A percentile compares a stretch with the other conserved stretches of the same genome.
Evolutionary conservation across 2,888 invertebrate species (phyloP).

Genomic region (Coronaproctus castanopsis): DNA sequence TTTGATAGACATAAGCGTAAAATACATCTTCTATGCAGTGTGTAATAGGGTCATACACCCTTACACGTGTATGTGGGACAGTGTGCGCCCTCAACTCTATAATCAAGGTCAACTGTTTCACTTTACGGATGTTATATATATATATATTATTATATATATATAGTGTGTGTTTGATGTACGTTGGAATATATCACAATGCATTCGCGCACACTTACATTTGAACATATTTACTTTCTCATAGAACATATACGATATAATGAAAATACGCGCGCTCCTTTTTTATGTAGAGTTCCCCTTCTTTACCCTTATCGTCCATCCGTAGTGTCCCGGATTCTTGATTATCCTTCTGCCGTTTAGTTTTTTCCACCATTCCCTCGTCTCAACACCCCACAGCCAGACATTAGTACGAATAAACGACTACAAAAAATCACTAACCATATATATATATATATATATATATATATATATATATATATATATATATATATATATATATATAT

Average conservation of each 20-base stretch:
- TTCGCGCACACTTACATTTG: no score
- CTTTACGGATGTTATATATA: no score
- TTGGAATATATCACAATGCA: no score
- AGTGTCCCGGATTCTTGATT: not conserved
- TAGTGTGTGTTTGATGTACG: no score
- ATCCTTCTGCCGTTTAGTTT: not conserved
- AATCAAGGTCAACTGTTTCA: not conserved
- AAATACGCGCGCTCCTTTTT: no score
- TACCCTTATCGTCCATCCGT: not conserved
- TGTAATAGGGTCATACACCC: constrained; percentile 10
- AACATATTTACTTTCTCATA: not conserved
- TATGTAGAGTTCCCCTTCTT: not conserved
- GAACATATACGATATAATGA: no score
- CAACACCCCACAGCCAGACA: not conserved
- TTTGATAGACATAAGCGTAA: no score
- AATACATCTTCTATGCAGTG: no score
- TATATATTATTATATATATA: no score
- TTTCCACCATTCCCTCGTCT: not conserved
- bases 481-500: no score
- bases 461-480: no score
- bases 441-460: no score
- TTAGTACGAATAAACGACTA: not conserved
- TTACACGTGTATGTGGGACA: constrained; percentile 1
- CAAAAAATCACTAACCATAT: not conserved
- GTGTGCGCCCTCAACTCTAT: not conserved